phyloP scores from a whole-genome alignment of 2,797 vertebrate genomes.

The Onychomys arenicola region DNA sequence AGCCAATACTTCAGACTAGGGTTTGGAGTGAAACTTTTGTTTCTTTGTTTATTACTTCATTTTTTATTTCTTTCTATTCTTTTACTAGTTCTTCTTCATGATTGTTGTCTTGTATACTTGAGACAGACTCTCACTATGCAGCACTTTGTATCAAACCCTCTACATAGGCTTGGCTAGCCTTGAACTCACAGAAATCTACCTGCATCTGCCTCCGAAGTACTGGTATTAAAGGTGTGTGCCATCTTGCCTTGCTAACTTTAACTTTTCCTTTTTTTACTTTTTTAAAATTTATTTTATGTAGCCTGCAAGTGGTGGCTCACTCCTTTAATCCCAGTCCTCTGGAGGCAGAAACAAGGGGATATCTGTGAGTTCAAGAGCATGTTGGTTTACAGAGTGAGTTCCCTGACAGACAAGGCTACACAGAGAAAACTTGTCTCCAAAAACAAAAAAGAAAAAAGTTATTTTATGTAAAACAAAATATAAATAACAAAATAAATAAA shows the following conservation, averaged over 20 bases:
- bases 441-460: neutral
- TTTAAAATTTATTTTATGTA: neutral
- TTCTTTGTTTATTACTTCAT: neutral
- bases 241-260: neutral
- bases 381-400: neutral
- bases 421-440: too few relatives aligned
- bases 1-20: neutral
- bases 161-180: neutral
- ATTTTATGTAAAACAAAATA: neutral
- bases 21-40: too few relatives aligned
- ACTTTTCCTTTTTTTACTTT: neutral
- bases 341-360: neutral
- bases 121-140: neutral
- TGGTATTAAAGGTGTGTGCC: neutral
- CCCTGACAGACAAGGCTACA: neutral
- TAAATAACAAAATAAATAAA: neutral
- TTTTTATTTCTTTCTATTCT: neutral
- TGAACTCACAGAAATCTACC: neutral
- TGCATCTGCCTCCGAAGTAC: neutral
- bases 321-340: neutral
- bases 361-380: neutral
- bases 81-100: neutral
- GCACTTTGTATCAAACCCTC: neutral
- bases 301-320: accelerated
- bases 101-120: neutral